Base-by-base conservation (phyloP, 2,888 invertebrate genomes). In the Tupiocoris notatus region DNA sequence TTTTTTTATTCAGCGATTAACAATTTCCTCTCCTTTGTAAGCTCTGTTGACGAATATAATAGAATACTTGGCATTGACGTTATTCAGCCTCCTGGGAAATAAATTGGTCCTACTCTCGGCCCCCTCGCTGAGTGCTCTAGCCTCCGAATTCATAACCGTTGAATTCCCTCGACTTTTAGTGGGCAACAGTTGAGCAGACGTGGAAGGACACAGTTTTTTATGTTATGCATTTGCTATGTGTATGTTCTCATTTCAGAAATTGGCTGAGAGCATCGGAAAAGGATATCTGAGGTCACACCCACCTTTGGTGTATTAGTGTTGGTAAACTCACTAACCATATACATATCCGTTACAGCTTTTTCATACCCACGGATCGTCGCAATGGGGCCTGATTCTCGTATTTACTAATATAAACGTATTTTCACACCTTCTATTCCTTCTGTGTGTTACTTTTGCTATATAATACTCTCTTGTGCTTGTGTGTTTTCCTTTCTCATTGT, bases 291-390 rank as follows among this genome's bases (percentile, higher is more conserved):
- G 75, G 79, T 68, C 74, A 77, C 79, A 79, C 68, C 39, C 39
- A 39, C 79, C 78, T 77, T 77, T 77, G 79, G 79, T 79, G 79
- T 79, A 78, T 79, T 79, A 79, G 79, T 79, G 79, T 79, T 79
- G 79, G 79, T 79, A 79, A 79, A 67, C 77, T 79, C 79, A 79
- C 79, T 79, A 79, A 79, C 79, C 79, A 71, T 78, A 78, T 78
- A 39, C 39, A 79, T 79, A 79, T 79, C 78, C 79, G 79, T 79
- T 79, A 79, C 79, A 79, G 79, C 79, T 79, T 79, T 76, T 79
- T 78, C 76, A 78, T 79, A 79, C 79, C 79, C 79, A 79, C 79
- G 79, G 79, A 79, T 78, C 79, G 78, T 79, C 79, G 79, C 79
- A 75, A 79, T 78, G 79, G 79, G 79, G 79, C 79, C 79, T 79